Percentiles rank a stretch among this genome's conserved stretches.
These are phyloP conservation scores for Tenthredo scrophulariae DNA, from an alignment of 2,888 invertebrate genomes.

Conservation along the genomic window DNA sequence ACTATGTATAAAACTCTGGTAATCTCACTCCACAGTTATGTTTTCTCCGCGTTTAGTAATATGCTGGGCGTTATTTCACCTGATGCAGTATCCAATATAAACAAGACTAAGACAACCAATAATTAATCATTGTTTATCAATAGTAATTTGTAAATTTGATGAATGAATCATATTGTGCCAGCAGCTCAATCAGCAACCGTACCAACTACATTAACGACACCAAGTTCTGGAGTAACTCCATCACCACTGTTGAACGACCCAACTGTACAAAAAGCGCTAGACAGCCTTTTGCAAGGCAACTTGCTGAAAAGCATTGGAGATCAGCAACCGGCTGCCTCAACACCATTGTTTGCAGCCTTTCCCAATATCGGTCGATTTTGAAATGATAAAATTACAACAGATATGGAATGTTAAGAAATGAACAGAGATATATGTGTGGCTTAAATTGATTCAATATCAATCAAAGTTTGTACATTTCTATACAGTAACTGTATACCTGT, in stretches of 20 bases:
- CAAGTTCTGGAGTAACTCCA: slow-evolving; percentile 77
- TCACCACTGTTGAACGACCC: slow-evolving; percentile 86
- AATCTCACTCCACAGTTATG: not conserved
- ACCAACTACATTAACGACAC: slow-evolving; percentile 65
- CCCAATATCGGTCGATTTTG: slow-evolving; percentile 75
- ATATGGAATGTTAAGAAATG: not conserved
- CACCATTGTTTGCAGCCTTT: slow-evolving; percentile 76
- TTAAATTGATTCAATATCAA: not conserved
- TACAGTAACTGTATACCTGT: not conserved
- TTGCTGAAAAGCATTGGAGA: slow-evolving; percentile 80
- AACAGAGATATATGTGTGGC: not conserved
- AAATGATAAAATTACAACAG: slow-evolving; percentile 49
- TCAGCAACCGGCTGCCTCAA: slow-evolving; percentile 67
- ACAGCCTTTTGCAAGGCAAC: slow-evolving; percentile 83
- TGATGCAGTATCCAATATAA: not conserved
- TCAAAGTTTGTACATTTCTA: not conserved
- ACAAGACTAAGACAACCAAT: slow-evolving; percentile 6
- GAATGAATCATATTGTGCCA: slow-evolving; percentile 70
- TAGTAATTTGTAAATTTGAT: slow-evolving; percentile 56
- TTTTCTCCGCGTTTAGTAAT: not conserved
- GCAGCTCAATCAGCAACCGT: slow-evolving; percentile 71
- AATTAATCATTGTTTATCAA: slow-evolving; percentile 3
- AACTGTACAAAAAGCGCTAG: slow-evolving; percentile 89
- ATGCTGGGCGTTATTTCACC: not conserved
- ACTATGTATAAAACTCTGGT: not conserved